Base-by-base conservation (phyloP, 1,140 invertebrate species). In the Bradysia coprophila region DNA sequence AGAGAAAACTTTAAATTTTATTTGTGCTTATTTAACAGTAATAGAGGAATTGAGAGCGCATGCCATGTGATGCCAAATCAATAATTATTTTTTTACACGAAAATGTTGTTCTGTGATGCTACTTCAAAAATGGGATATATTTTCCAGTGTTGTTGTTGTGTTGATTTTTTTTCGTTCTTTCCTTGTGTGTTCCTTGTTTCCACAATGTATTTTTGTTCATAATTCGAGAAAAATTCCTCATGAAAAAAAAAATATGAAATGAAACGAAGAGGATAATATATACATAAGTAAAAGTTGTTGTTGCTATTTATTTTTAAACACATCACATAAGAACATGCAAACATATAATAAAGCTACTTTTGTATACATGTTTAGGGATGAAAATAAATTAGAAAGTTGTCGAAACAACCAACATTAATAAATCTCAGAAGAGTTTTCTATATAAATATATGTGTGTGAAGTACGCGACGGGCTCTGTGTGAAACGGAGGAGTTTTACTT, bases 41-140 rank as follows among this genome's bases (percentile, higher is more conserved):
- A 28, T 28, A 8, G 38, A 28, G 13, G 39, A 32, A 21, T 15
- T n/a, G 21, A 40, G 33, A 31, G 15, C 42, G 37, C 28, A 19
- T 39, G 18, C 20, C 33, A 21, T 39, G n/a, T n/a, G 19, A 45
- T 41, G 32, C 22, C 36, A 21, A 34, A 42, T 45, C 20, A 15
- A 18, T 11, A 28, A 32, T 42, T 23, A 36, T 13, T 3, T 11
- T 13, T 5, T 18, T 15, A 38, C 3, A 42, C 13, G 24, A 28
- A 28, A 28, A 28, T 28, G 24, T 13, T 28, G 24, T 28, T n/a
- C n/a, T n/a, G n/a, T n/a, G n/a, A 13, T 28, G 24, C 24, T 28
- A 28, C 24, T 28, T 28, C 6, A 28, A 28, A 28, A 8, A 28
- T 8, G 24, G n/a, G n/a, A n/a, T n/a, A n/a, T n/a, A 28, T 28